Base-by-base conservation (phyloP, 2,888 invertebrate genomes). In the Dasysyrphus tricinctus region DNA sequence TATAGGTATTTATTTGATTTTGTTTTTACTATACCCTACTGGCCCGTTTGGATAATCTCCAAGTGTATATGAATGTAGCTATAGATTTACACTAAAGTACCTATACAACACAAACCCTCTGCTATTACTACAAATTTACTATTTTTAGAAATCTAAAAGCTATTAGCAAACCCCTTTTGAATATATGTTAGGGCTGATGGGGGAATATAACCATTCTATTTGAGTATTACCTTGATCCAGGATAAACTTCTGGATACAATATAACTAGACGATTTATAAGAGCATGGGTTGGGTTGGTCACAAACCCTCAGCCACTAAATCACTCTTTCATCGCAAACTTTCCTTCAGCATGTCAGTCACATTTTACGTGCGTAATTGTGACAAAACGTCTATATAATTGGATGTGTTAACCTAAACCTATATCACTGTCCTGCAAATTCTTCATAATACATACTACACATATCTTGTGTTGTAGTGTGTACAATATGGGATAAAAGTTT, bases 351-450 rank as follows among this genome's bases (percentile, higher is more conserved):
- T 51, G 65, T 47, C 49, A 49, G 7, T 54, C 54, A 54, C 57
- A 54, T 79, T 67, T 70, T 65, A 65, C 47, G 63, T 65, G 59
- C 59, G 57, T 67, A 72, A 84, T 72, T 76, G 75, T 84, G 74
- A 80, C 75, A 72, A 67, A 75, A 75, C 57, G 49, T 70, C 75
- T 80, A 16, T 65, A 51, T 76, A 75, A 84, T 65, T 70, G 70
- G 51, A 49, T 42, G 54, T 56, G 5, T 44, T 72, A 34, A 57
- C 44, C 54, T 32, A 32, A 54, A 72, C 24, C n/a, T 7, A 29
- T 12, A 47, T 49, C 32, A 32, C 14, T 47, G 54, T 49, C 69
- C 16, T 19, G 49, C 9, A 70, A 42, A 42, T 14, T 42, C 42
- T 42, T 14, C 39, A 12, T 12, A 12, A 39, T 39, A 39, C 4